Base-by-base conservation (phyloP, 2,888 invertebrate genomes). In the Mythimna pallens region DNA sequence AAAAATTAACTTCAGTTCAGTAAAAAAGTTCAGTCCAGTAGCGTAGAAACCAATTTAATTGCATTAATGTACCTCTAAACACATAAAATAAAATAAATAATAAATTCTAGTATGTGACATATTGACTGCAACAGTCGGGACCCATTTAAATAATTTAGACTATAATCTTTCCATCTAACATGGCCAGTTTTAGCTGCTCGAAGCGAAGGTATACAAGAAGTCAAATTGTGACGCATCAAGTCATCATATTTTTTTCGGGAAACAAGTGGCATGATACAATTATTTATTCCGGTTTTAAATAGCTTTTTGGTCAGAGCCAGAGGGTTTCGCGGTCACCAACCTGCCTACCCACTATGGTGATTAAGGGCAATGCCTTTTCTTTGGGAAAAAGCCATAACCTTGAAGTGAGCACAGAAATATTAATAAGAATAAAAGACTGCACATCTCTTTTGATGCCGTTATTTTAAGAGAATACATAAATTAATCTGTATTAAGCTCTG, bases 281-380 rank as follows among this genome's bases (percentile, higher is more conserved):
- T 10, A 20, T 14, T 62, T 20, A 73, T 17, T 55, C 52, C 40
- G 36, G 68, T 55, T 61, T 47, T 36, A 22, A 55, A 17, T 14
- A 40, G 17, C 7, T 14, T 47, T 69, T 54, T 50, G 8, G 30
- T 20, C 25, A 17, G 20, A 17, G 12, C 30, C 10, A 47, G 43
- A 68, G 14, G 10, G 4, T 17, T 34, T 1, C 0, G 70, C 54
- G 78, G 73, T 65, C 72, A 63, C 10, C 40, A 50, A 76, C 79
- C 76, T 65, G 22, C 9, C 63, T 10, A 63, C 72, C 64, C 54
- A 65, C 30, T 47, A 43, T 59, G 22, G 12, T 30, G 30, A 50
- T 10, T 64, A 64, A 72, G 54, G 50, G 54, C 64, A 61, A 50
- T 17, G 64, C 22, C 62, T 22, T 50, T 17, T 62, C 55, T 63